These are phyloP conservation scores for Holothuria leucospilota DNA, from an alignment of 53 echinoderm and acorn worm species.

Conservation along the genomic window DNA sequence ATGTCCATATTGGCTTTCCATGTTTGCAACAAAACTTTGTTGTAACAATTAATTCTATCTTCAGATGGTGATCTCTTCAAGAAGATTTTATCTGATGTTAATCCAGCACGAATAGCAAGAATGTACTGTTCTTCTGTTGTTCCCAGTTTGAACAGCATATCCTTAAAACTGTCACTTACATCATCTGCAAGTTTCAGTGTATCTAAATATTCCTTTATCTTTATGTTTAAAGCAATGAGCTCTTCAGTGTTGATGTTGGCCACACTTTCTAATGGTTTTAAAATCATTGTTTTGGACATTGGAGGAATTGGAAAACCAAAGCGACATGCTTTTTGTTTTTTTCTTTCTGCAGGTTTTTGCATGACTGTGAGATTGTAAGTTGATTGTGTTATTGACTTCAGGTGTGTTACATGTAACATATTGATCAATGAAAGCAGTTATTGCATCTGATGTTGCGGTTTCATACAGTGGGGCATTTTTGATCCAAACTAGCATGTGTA, in stretches of 20 bases:
- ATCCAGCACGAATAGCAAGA: conserved; percentile 1
- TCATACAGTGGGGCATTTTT: conserved; percentile 24
- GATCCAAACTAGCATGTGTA: too few species aligned
- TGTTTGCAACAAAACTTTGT: conserved; percentile 15
- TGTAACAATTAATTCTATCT: conserved; percentile 46
- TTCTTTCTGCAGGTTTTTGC: conserved; percentile 39
- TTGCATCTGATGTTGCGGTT: neutral
- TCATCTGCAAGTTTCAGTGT: conserved; percentile 4
- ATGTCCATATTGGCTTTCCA: conserved; percentile 60
- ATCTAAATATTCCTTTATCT: neutral
- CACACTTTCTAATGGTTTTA: neutral
- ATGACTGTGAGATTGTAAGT: too few species aligned
- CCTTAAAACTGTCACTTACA: neutral
- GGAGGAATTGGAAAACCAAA: conserved; percentile 46
- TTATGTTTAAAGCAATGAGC: neutral
- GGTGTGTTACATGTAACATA: conserved; percentile 11
- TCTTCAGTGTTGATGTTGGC: neutral
- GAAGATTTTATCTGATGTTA: conserved; percentile 43
- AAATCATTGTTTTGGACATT: neutral
- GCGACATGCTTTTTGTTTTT: conserved; percentile 4
- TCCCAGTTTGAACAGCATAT: conserved; percentile 33
- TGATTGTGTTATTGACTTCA: neutral
- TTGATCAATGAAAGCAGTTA: conserved; percentile 28
- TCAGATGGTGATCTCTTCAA: conserved; percentile 45
- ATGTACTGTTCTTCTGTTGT: conserved; percentile 57